Conservation (phyloP, 2,888 invertebrate genomes). For the Cyaniris semiargus region DNA sequence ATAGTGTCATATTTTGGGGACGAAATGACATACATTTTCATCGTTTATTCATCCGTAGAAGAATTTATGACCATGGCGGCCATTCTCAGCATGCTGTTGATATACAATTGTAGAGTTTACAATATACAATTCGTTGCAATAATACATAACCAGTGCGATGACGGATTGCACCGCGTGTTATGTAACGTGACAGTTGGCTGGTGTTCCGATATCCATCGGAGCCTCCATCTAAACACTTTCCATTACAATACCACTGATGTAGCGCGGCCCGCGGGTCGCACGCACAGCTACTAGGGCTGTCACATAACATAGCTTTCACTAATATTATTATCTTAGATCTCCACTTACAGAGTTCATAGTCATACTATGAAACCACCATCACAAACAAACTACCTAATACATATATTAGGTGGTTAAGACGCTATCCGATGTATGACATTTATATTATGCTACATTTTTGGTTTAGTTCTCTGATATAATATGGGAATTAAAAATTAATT, state of each 20-base stretch:
- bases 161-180: constrained; percentile 13
- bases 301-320: background rate
- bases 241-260: constrained; percentile 57
- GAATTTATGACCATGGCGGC: no score
- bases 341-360: background rate
- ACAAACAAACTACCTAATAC: no score
- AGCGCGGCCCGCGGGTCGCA: constrained; percentile 57
- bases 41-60: no score
- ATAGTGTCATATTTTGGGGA: no score
- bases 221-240: constrained; percentile 60
- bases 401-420: no score
- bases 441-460: no score
- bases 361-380: background rate
- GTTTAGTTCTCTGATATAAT: no score
- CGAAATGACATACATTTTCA: no score
- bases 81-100: no score
- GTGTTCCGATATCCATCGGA: background rate
- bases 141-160: background rate
- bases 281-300: constrained; percentile 60
- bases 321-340: background rate
- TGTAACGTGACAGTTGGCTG: constrained; percentile 35
- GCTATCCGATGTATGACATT: background rate
- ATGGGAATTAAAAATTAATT: no score
- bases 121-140: background rate
- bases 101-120: no score